A percentile compares a stretch with the other conserved stretches of the same genome.
These are phyloP conservation scores for Acanthis flammea DNA, from an alignment of 2,797 vertebrate species.

Conservation along the genomic window DNA sequence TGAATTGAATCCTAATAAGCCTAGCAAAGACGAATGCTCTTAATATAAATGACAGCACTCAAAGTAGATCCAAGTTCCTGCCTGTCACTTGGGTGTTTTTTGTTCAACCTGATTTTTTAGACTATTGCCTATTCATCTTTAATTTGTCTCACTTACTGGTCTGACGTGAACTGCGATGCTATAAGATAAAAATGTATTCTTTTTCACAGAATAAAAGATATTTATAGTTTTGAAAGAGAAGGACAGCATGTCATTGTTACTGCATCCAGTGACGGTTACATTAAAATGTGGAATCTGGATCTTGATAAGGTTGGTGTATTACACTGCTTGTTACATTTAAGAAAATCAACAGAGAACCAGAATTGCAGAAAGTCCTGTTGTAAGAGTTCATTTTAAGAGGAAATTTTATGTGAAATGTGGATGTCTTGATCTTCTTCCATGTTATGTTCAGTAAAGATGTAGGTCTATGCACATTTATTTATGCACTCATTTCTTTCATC, in stretches of 20 bases:
- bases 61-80: neutral
- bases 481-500: neutral
- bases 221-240: conserved; percentile 82
- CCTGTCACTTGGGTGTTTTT: neutral
- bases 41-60: neutral
- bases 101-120: neutral
- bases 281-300: conserved; percentile 91
- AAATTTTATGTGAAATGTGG: neutral
- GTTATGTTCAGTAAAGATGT: neutral
- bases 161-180: neutral
- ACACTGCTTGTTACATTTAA: neutral
- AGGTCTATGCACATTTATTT: neutral
- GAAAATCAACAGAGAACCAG: neutral
- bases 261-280: conserved; percentile 93
- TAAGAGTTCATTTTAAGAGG: neutral
- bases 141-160: neutral
- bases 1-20: neutral
- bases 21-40: neutral
- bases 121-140: neutral
- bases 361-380: neutral
- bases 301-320: conserved; percentile 79
- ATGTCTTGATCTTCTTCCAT: neutral
- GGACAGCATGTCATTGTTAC: conserved; percentile 85
- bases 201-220: conserved; percentile 86
- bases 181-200: neutral